A percentile compares a stretch with the other conserved stretches of the same genome.
These are phyloP conservation scores for Temnothorax curvispinosus DNA, from an alignment of 1,140 invertebrate genomes.

Conservation along the genomic window DNA sequence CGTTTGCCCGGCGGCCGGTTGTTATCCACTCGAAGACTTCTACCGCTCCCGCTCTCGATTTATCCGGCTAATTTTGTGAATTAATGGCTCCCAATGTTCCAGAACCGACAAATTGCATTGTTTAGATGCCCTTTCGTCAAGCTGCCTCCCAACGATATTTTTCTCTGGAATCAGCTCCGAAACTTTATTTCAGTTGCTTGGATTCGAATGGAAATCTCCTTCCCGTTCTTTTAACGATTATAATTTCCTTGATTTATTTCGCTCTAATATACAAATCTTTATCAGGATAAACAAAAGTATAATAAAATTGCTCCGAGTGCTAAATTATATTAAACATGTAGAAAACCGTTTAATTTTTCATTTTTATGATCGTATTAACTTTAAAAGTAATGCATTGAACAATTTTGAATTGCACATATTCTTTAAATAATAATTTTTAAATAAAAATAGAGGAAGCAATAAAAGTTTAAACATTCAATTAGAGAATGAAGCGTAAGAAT, in stretches of 20 bases:
- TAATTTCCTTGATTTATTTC: slow-evolving; percentile 9
- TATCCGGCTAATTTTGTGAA: slow-evolving; percentile 74
- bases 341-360: not conserved
- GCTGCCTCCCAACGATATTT: slow-evolving; percentile 7
- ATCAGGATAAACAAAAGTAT: slow-evolving; percentile 1
- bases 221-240: not conserved
- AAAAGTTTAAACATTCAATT: not conserved
- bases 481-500: not conserved
- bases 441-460: not conserved
- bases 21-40: slow-evolving; percentile 58
- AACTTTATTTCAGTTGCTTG: slow-evolving; percentile 13
- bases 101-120: slow-evolving; percentile 66
- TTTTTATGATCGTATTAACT: not conserved
- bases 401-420: not conserved
- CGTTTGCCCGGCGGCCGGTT: slow-evolving; percentile 25
- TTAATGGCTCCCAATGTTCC: slow-evolving; percentile 62
- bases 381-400: not conserved
- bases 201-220: slow-evolving; percentile 29
- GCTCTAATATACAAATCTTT: not conserved
- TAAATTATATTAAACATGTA: not conserved
- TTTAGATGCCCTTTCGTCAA: slow-evolving; percentile 57
- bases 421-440: not conserved
- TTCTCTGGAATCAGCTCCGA: not conserved
- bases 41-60: slow-evolving; percentile 63
- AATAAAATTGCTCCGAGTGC: not conserved